phyloP scores from a whole-genome alignment of 1,140 invertebrate species.

The Saccostrea echinata region DNA sequence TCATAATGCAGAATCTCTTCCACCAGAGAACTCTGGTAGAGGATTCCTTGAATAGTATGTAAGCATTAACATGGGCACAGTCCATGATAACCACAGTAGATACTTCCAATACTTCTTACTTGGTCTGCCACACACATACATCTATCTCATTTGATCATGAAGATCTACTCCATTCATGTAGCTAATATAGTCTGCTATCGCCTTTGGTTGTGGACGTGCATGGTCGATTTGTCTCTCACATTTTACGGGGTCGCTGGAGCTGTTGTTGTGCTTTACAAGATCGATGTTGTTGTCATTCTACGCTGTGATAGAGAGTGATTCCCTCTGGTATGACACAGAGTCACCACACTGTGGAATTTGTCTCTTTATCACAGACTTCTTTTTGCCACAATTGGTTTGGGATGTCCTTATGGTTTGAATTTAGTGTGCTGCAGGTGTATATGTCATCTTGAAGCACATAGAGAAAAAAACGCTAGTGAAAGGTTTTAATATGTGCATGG shows the following conservation, averaged over 20 bases:
- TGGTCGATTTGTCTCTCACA: not conserved
- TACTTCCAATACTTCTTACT: slow-evolving; percentile 47
- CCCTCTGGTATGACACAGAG: not conserved
- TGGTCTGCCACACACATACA: slow-evolving; percentile 9
- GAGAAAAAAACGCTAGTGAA: not conserved
- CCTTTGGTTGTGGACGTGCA: not conserved
- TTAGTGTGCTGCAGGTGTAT: not conserved
- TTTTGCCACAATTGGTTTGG: not conserved
- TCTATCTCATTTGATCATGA: slow-evolving; percentile 5
- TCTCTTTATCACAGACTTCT: not conserved
- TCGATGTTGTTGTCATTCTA: not conserved
- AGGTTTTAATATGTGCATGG: no score
- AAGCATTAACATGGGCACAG: slow-evolving; percentile 10
- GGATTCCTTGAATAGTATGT: slow-evolving; percentile 5
- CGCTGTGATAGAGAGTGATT: not conserved
- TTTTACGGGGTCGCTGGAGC: not conserved
- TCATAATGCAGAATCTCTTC: not conserved
- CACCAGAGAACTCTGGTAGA: not conserved
- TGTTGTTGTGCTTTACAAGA: not conserved
- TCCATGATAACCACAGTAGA: slow-evolving; percentile 36
- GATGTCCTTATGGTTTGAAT: not conserved
- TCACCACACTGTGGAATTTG: not conserved
- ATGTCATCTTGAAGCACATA: not conserved
- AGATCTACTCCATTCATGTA: slow-evolving; percentile 23
- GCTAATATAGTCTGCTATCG: not conserved